These are phyloP conservation scores for Megastigmus dorsalis DNA, from an alignment of 2,888 invertebrate species.

Conservation along the genomic window DNA sequence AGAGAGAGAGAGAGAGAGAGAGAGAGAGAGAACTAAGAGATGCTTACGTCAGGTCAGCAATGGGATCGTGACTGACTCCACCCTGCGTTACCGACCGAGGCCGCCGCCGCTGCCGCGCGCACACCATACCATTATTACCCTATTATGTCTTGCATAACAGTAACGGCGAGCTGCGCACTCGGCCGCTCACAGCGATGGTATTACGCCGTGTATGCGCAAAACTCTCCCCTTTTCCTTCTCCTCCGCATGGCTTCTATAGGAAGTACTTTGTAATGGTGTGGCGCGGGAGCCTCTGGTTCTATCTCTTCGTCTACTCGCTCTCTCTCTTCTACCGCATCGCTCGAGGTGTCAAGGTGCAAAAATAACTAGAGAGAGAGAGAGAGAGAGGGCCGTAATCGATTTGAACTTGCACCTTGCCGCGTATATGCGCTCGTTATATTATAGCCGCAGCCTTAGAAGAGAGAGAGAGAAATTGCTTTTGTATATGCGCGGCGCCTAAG, in stretches of 20 bases:
- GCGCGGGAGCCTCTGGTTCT: no score
- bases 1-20: constrained; percentile 59
- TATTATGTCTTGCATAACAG: constrained; percentile 73
- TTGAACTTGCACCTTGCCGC: constrained; percentile 67
- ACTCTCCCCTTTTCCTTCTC: no score
- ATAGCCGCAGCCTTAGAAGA: no score
- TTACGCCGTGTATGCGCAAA: constrained; percentile 14
- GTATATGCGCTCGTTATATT: constrained; percentile 19
- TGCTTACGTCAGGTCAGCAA: constrained; percentile 41
- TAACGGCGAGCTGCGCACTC: constrained; percentile 33
- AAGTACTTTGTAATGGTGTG: constrained; percentile 36
- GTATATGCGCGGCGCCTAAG: constrained; percentile 1
- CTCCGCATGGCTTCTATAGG: no score
- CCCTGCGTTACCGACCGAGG: constrained; percentile 68
- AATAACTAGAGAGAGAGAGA: no score
- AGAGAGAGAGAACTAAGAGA: constrained; percentile 59
- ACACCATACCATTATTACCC: constrained; percentile 71
- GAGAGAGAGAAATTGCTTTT: no score
- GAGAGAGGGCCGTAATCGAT: constrained; percentile 61
- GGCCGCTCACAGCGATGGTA: constrained; percentile 5
- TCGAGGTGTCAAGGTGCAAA: constrained; percentile 62
- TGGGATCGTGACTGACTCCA: constrained; percentile 71
- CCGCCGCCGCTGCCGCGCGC: no score
- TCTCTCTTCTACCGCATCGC: constrained; percentile 24
- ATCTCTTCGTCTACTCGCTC: no score